Base-by-base conservation (phyloP, 2,888 invertebrate species). In the Alloscopus bannaensis region DNA sequence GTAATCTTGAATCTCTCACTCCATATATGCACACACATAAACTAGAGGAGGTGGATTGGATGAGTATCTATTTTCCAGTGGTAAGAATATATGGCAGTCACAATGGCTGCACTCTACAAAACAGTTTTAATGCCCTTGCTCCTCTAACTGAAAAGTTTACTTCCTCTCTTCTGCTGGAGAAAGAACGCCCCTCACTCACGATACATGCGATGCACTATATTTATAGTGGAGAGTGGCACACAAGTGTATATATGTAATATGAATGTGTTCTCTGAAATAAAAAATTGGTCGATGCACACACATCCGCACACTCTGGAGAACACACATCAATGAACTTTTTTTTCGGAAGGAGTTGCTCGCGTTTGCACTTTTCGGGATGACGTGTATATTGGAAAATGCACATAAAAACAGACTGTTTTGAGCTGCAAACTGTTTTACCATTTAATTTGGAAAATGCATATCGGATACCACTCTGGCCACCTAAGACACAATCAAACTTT, bases 141-240 rank as follows among this genome's bases (percentile, higher is more conserved):
- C 29, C 60, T 60, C 29, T 47, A 18, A 24, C 47, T 65, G 28
- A 52, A 69, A 47, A 47, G 42, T 70, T 70, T 70, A 47, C 45
- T 59, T 57, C 57, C 70, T 59, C 47, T 26, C 59, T 29, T 16
- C 28, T 26, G 16, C 2, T 59, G 60, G 60, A 62, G 71, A 71
- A 71, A 71, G 71, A 71, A 71, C 71, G 71, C 71, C 71, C 71
- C 62, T 60, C 47, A 31, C 22, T 62, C 50, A 71, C 50, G 52
- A 31, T 26, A 47, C 70, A 70, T 40, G 68, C 36, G 31, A 42
- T 59, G 55, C 18, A 47, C 50, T 42, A 28, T 11, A 42, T 22
- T n/a, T 3, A 20, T 22, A 50, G 36, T 45, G 3, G 45, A 45
- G n/a, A n/a, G n/a, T n/a, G n/a, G n/a, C n/a, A n/a, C n/a, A n/a